Conservation (phyloP, 35 echinoderm and acorn worm species). For the Patiria miniata region DNA sequence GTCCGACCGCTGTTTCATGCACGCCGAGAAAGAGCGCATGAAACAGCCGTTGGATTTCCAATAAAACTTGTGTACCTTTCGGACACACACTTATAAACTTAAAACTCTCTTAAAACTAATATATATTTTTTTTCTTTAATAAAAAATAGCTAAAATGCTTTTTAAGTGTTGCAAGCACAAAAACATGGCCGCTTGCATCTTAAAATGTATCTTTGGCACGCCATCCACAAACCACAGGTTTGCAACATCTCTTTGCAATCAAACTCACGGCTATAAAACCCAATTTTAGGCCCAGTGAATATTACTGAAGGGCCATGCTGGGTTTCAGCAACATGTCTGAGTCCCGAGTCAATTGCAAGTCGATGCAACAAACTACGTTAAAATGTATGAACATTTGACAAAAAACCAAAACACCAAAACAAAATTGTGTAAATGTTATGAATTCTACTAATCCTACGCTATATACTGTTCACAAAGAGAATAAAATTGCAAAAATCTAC, state of each 20-base stretch:
- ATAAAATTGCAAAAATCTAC: neutral
- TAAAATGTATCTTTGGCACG: neutral
- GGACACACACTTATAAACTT: too few species aligned
- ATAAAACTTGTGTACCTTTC: constrained; percentile 10
- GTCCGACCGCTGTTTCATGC: neutral
- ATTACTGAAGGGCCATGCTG: too few species aligned
- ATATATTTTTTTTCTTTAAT: neutral
- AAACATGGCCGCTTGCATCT: neutral
- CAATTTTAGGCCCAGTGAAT: too few species aligned
- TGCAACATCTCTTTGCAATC: too few species aligned
- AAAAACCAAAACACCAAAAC: neutral
- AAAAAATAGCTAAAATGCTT: constrained; percentile 16
- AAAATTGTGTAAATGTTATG: neutral
- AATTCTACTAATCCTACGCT: too few species aligned
- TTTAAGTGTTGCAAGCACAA: neutral
- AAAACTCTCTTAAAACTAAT: too few species aligned
- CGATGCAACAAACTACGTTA: neutral
- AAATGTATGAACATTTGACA: neutral
- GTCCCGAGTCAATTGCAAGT: neutral
- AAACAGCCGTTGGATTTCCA: constrained; percentile 16
- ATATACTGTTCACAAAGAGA: neutral
- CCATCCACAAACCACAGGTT: too few species aligned
- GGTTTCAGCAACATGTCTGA: too few species aligned
- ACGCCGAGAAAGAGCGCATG: neutral
- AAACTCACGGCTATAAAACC: too few species aligned